Percentiles rank a stretch among this genome's conserved stretches.
phyloP scores from a whole-genome alignment of 2,797 vertebrate species.

The Myotis daubentonii region DNA sequence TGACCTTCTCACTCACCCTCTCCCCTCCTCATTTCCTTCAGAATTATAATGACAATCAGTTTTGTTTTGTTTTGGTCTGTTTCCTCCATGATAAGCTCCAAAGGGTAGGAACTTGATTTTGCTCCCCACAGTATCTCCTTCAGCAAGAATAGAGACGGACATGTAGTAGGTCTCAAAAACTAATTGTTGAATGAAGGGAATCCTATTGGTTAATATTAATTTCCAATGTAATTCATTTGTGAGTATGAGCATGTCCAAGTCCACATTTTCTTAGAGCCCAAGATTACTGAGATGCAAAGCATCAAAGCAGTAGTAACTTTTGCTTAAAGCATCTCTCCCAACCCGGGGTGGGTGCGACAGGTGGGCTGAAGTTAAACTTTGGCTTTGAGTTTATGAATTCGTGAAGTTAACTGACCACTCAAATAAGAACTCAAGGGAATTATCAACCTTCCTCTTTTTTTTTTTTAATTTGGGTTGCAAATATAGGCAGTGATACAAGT shows the following conservation, averaged over 20 bases:
- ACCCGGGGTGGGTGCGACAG: rapidly evolving
- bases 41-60: neutral
- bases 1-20: no score
- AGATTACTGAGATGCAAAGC: neutral
- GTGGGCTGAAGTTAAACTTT: neutral
- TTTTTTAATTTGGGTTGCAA: neutral
- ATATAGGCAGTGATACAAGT: neutral
- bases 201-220: neutral
- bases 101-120: neutral
- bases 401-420: neutral
- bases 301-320: neutral
- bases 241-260: neutral
- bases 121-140: neutral
- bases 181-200: neutral
- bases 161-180: neutral
- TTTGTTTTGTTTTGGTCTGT: neutral
- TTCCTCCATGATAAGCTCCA: neutral
- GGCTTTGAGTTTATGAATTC: neutral
- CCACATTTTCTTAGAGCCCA: neutral
- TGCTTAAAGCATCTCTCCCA: neutral
- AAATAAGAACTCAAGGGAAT: neutral
- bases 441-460: neutral
- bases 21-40: neutral
- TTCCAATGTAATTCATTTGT: neutral
- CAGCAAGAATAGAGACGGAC: neutral